Base-by-base conservation (phyloP, 2,888 invertebrate species). In the Caenorhabditis drosophilae region DNA sequence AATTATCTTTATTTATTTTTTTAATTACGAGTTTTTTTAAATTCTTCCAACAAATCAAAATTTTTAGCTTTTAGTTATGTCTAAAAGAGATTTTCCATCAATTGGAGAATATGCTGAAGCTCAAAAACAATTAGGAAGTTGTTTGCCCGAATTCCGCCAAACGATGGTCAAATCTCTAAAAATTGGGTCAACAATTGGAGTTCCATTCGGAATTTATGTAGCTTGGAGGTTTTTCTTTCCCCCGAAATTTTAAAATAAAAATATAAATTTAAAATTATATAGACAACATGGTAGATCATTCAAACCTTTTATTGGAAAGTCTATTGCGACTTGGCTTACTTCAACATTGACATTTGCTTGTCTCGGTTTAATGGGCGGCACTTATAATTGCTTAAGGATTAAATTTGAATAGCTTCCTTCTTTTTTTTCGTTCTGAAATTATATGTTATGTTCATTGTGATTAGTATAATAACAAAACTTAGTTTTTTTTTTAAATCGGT, bases 151-250 rank as follows among this genome's bases (percentile, higher is more conserved):
- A 52, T 70, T 73, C 44, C 62, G 72, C 22, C 67, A 66, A 12
- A 72, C 70, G n/a, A 69, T 72, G 60, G 53, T 72, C 22, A 75
- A 69, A 64, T 67, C 72, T 20, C 16, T 70, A 23, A 59, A 70
- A 45, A 57, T 67, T 31, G 77, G 77, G 11, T 20, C 67, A 9
- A 55, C 48, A 6, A 50, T 74, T 7, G 77, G 77, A 4, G 69
- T 76, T 36, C 77, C 77, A 3, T 76, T 77, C 46, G 76, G 76
- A 16, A 6, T 72, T 16, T 76, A 77, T 55, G 73, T 71, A 15
- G 71, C 75, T 1, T 76, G 72, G 38, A 61, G 67, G 73, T 70
- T 15, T n/a, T 36, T 36, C n/a, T 36, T n/a, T 36, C 4, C 4
- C 4, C 36, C 9, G 36, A 36, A n/a, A 36, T 12, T 20, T 15